Conservation (phyloP, 2,797 vertebrate genomes). For the Manis pentadactyla region DNA sequence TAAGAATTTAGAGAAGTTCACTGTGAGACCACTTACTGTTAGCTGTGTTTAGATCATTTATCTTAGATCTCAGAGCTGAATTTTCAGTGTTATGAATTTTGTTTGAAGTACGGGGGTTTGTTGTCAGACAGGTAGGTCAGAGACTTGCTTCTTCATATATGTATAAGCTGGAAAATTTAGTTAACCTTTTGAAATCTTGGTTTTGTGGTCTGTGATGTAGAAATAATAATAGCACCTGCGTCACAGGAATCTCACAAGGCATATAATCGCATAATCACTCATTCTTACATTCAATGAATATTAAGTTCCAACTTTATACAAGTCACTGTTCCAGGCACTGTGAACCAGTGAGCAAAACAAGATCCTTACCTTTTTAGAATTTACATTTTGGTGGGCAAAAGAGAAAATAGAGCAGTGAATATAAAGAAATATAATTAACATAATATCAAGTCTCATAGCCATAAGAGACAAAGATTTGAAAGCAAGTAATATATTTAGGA, state of each 20-base stretch:
- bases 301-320: background rate
- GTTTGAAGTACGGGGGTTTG: background rate
- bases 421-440: background rate
- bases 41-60: background rate
- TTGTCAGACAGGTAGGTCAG: background rate
- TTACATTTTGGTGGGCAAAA: background rate
- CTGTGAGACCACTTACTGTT: background rate
- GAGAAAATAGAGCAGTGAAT: background rate
- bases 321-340: background rate
- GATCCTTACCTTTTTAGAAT: background rate
- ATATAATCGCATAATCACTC: background rate
- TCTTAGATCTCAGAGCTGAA: background rate
- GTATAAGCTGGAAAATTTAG: background rate
- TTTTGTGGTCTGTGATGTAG: background rate
- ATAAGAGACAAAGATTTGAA: background rate
- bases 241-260: background rate
- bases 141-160: background rate
- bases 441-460: background rate
- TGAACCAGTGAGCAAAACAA: background rate
- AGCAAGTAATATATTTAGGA: background rate
- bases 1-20: background rate
- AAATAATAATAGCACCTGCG: background rate
- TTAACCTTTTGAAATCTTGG: conserved; percentile 29
- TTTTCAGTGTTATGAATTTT: background rate
- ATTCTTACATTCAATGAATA: conserved; percentile 23